Evolutionary conservation across 2,888 invertebrate species (phyloP).

Genomic region (Cantharis flavilabris): DNA sequence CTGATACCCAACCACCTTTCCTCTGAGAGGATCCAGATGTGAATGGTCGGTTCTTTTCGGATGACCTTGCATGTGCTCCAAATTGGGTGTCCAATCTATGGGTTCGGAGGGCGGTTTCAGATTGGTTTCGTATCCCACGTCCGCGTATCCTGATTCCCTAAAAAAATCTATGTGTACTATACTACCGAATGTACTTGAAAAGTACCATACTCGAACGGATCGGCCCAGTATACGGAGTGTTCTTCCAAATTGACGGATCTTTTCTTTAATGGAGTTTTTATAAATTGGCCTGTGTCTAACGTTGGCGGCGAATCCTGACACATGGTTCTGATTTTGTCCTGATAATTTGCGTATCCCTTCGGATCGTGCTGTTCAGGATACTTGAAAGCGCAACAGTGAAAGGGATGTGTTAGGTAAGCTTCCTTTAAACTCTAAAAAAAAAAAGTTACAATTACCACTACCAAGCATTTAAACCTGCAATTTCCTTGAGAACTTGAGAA

Average conservation of each 20-base stretch:
- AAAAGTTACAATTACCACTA: not conserved
- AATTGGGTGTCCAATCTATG: constrained; percentile 34
- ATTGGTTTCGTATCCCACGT: constrained; percentile 14
- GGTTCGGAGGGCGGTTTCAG: constrained; percentile 29
- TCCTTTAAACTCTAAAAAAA: constrained; percentile 65
- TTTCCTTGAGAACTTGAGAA: not conserved
- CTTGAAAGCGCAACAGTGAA: constrained; percentile 89
- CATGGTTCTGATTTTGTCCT: constrained; percentile 57
- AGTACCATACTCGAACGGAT: constrained; percentile 16
- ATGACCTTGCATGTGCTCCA: constrained; percentile 34
- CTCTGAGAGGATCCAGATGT: constrained; percentile 39
- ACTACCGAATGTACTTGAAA: not conserved
- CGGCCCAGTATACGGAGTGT: constrained; percentile 6
- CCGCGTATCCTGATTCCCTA: constrained; percentile 3
- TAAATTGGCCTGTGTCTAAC: constrained; percentile 36
- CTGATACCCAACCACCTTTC: constrained; percentile 39
- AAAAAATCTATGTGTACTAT: not conserved
- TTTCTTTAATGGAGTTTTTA: not conserved
- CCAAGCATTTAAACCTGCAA: not conserved
- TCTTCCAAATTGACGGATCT: constrained; percentile 1
- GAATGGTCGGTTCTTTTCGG: constrained; percentile 32
- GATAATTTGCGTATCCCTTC: constrained; percentile 65
- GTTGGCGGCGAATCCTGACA: constrained; percentile 37
- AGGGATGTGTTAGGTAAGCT: constrained; percentile 80
- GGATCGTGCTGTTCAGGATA: constrained; percentile 83